Evolutionary conservation across 1,140 invertebrate species (phyloP), one percentile per base, ranked within the genome.

Genomic region (honey bee (Apis mellifera)): DNA sequence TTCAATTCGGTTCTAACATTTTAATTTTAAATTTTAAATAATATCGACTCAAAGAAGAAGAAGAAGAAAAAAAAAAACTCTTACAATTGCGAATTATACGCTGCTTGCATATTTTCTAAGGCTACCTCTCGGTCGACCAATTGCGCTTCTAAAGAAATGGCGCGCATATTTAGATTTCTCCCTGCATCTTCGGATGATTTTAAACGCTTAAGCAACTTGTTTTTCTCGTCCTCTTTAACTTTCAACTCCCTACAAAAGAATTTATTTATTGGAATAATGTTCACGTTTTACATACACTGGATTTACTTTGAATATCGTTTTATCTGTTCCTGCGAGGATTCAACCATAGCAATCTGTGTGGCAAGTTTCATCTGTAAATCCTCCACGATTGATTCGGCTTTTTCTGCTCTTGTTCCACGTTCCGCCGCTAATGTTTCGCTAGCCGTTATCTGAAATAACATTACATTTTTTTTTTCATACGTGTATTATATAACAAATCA

Each of bases 241-340:
- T 85, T 88, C 70, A 91, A 48, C 26, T 89, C 88, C 68, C 89
- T 92, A 13, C 23, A 59, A 5, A 54, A 9, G 52, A 5, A 3
- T 78, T 78, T 42, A 8, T n/a, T n/a, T 21, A 48, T 78, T 26
- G 7, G 32, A 70, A 9, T 23, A n/a, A 70, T 17, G 57, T 26
- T 13, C 32, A 23, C 4, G 17, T 8, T 48, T n/a, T 60, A 8
- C 1, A 23, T 32, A 2, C 5, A 1, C 0, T 3, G 3, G 55
- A 59, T 70, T 52, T 90, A 90, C 89, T 66, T 84, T 26, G 68
- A 77, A 64, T 90, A 91, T 79, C 85, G 89, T 12, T 89, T 84
- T 42, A 93, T 76, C 85, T 93, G 90, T 54, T 92, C 86, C 55
- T 93, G 87, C 9, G 91, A 66, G 2, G 89, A 90, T 42, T 89